These are phyloP conservation scores for Nesogale talazaci DNA, from an alignment of 2,113 vertebrate species.

Conservation along the genomic window DNA sequence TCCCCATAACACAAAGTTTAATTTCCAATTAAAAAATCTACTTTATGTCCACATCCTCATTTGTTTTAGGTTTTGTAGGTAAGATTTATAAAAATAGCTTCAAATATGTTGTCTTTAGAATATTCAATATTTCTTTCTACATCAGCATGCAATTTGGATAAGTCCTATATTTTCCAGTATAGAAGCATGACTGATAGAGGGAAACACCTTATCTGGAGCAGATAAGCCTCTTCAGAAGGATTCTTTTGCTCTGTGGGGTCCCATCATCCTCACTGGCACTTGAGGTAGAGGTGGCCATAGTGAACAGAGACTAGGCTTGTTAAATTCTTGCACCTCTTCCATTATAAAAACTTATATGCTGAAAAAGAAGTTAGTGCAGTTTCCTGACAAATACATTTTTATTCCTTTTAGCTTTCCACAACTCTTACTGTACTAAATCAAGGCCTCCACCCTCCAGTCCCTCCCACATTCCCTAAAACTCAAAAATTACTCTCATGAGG, in stretches of 20 bases:
- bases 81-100: conserved; percentile 9
- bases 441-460: no score
- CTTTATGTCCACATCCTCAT: not conserved
- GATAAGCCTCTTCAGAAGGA: not conserved
- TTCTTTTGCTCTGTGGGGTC: not conserved
- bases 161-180: not conserved
- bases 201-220: not conserved
- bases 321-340: not conserved
- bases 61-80: not conserved
- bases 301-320: not conserved
- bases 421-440: not conserved
- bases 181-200: not conserved
- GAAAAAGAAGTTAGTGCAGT: not conserved
- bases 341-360: no score
- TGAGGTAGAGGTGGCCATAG: no score
- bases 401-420: not conserved
- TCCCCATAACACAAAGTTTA: not conserved
- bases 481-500: no score
- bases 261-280: rapidly evolving
- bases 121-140: conserved; percentile 21
- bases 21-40: not conserved
- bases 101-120: not conserved
- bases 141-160: not conserved
- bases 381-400: not conserved
- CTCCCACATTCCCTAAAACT: no score